Percentiles rank a stretch among this genome's conserved stretches.
Conservation (phyloP, 2,888 invertebrate species). For the Cataglyphis altisquamis region DNA sequence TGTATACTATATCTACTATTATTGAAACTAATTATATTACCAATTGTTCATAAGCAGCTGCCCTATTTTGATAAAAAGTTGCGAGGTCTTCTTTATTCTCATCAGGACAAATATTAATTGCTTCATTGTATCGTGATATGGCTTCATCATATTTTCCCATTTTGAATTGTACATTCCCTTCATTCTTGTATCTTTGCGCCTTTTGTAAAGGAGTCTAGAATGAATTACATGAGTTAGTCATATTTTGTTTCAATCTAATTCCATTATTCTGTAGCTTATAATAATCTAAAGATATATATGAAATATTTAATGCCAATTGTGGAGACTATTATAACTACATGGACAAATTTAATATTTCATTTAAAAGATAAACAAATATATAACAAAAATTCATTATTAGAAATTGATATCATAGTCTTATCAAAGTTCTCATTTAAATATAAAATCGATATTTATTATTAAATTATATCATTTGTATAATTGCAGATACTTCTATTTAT, state of each 20-base stretch:
- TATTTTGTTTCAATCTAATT: neutral
- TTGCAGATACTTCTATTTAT: neutral
- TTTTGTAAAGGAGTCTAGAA: conserved; percentile 89
- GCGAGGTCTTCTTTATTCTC: conserved; percentile 92
- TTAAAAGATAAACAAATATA: neutral
- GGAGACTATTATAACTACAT: neutral
- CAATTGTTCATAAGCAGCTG: conserved; percentile 97
- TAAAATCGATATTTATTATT: neutral
- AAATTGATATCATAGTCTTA: neutral
- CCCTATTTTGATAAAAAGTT: conserved; percentile 98
- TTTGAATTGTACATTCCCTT: conserved; percentile 95
- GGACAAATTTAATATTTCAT: neutral
- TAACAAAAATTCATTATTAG: neutral
- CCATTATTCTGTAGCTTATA: neutral
- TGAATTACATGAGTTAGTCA: conserved; percentile 12
- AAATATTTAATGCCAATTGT: neutral
- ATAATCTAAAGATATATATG: neutral
- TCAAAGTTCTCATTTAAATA: neutral
- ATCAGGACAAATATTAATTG: conserved; percentile 95
- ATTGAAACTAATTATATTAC: conserved; percentile 81
- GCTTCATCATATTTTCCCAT: conserved; percentile 96
- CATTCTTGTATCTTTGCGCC: conserved; percentile 93
- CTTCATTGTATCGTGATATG: conserved; percentile 95
- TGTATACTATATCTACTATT: neutral
- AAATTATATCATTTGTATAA: neutral